Evolutionary conservation across 2,113 vertebrate species (phyloP).

Genomic region (Camelus bactrianus): DNA sequence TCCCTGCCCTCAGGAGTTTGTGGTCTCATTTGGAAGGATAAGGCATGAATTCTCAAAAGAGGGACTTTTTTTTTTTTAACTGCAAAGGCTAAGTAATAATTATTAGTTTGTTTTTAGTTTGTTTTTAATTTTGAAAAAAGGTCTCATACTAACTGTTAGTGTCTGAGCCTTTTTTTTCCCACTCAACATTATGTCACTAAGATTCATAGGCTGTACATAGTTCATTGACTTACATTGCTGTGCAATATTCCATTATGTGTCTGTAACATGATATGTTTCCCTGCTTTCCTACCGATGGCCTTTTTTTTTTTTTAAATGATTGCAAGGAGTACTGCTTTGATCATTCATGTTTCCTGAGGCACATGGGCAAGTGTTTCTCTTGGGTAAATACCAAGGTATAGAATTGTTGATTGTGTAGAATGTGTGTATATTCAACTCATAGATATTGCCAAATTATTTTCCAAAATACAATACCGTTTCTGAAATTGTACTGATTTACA

Average conservation of each 20-base stretch:
- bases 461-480: neutral
- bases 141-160: neutral
- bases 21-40: neutral
- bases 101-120: neutral
- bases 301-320: neutral
- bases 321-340: neutral
- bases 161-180: neutral
- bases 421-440: neutral
- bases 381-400: neutral
- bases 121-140: neutral
- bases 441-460: constrained; percentile 18
- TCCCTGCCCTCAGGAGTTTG: neutral
- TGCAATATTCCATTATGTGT: neutral
- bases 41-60: neutral
- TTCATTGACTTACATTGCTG: neutral
- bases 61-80: neutral
- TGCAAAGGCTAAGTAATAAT: constrained; percentile 37
- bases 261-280: neutral
- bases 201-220: neutral
- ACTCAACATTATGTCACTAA: neutral
- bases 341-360: constrained; percentile 9
- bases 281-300: neutral
- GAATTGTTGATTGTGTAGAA: constrained; percentile 4
- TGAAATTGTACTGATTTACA: neutral
- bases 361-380: neutral